A percentile compares a stretch with the other conserved stretches of the same genome.
Conservation (phyloP, 1,140 invertebrate species). For the Drosophila takahashii region DNA sequence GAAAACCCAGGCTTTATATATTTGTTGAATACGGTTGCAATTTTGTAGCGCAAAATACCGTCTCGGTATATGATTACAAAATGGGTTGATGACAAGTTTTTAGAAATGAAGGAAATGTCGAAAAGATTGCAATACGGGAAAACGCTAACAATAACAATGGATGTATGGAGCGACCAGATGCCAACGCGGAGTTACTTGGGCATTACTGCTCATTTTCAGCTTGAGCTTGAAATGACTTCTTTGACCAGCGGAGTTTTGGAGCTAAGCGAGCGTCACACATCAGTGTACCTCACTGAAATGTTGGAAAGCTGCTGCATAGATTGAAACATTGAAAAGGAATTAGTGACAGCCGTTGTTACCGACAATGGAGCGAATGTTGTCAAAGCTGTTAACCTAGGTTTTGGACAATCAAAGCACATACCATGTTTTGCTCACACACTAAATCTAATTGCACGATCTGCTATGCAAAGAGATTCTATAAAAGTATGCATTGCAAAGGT, state of each 20-base stretch:
- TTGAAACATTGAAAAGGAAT: too few relatives aligned
- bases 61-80: constrained; percentile 1
- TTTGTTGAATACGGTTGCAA: constrained; percentile 5
- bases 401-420: too few relatives aligned
- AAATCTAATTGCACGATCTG: constrained; percentile 4
- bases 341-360: too few relatives aligned
- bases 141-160: constrained; percentile 14
- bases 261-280: too few relatives aligned
- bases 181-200: constrained; percentile 13
- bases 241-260: too few relatives aligned
- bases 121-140: background rate
- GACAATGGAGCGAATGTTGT: too few relatives aligned
- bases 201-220: constrained; percentile 18
- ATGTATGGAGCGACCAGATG: constrained; percentile 21
- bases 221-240: too few relatives aligned
- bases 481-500: background rate
- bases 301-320: too few relatives aligned
- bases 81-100: background rate
- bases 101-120: too few relatives aligned
- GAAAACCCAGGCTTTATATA: constrained; percentile 7
- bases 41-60: constrained; percentile 2
- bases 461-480: background rate
- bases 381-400: too few relatives aligned
- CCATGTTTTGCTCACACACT: too few relatives aligned
- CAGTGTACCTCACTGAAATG: too few relatives aligned